A percentile compares a stretch with the other conserved stretches of the same genome.
Evolutionary conservation across 1,140 invertebrate species (phyloP).

Genomic region (Ganaspis sp.): DNA sequence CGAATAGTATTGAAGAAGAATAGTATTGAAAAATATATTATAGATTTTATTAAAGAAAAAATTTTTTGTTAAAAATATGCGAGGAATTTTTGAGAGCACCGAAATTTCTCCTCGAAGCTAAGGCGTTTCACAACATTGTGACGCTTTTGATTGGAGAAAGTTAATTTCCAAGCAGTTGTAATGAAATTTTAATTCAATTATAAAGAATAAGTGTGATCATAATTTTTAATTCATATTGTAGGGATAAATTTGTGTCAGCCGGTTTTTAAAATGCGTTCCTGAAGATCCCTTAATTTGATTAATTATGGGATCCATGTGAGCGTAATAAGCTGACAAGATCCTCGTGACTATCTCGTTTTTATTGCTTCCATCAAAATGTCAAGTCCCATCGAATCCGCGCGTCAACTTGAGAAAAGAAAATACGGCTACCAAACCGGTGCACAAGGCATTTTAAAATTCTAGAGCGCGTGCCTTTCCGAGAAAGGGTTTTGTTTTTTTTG

Average conservation of each 20-base stretch:
- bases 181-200: neutral
- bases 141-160: neutral
- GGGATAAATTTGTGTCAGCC: neutral
- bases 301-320: neutral
- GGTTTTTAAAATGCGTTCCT: neutral
- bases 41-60: too few species aligned
- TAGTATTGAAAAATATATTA: too few species aligned
- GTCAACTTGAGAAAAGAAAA: slow-evolving; percentile 11
- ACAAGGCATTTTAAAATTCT: slow-evolving; percentile 39
- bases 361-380: slow-evolving; percentile 1
- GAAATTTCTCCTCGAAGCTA: too few species aligned
- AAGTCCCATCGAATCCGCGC: neutral
- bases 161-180: too few species aligned
- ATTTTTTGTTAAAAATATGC: too few species aligned
- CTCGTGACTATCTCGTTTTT: neutral
- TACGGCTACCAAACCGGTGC: slow-evolving; percentile 30
- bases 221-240: neutral
- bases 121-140: too few species aligned
- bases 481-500: slow-evolving; percentile 53
- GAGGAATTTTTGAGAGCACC: too few species aligned
- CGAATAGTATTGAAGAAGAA: too few species aligned
- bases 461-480: slow-evolving; percentile 55
- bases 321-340: slow-evolving; percentile 17
- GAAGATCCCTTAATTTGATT: neutral
- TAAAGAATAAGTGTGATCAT: neutral